Evolutionary conservation across 1,140 invertebrate species (phyloP), one percentile per base, ranked within the genome.

Genomic region (Drosophila cardini): DNA sequence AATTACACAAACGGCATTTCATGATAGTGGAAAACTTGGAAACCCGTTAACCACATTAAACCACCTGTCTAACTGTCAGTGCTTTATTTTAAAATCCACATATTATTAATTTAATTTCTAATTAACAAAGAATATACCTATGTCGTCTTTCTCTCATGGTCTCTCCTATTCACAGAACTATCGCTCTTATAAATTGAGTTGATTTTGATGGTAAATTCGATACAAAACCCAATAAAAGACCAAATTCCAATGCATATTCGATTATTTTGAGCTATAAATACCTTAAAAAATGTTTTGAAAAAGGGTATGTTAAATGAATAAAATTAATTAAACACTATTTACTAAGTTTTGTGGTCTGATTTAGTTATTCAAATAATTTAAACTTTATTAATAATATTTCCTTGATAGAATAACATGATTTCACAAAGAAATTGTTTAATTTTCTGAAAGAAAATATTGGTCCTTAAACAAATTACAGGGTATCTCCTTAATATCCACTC

Each of bases 1-100:
- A 87, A 80, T 68, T 83, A 80, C 84, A 76, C 50, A 70, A 69
- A 45, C 70, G 55, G 63, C 61, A 71, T 48, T 85, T 76, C 58
- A 9, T 21, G 43, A 50, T 60, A 43, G 26, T 34, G 15, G 46
- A 18, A 53, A 63, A 46, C 53, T 61, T 72, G 42, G 55, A 18
- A 42, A 34, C 9, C 30, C 15, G 38, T 13, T 34, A 36, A 13
- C 13, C 3, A 16, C n/a, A 15, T 21, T 53, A 34, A 46, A 9
- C 18, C 50, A 50, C 21, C 11, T 46, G 46, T 26, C 52, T 18
- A 13, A 26, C 26, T 62, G 32, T 62, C 45, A 60, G 18, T 60
- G 1, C 57, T 60, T 43, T 15, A 43, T 11, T 58, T 34, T 46
- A 16, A 16, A 60, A 18, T 60, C 10, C 21, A 36, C 30, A 43